phyloP scores from a whole-genome alignment of 1,140 invertebrate genomes.

The Pseudachorutes palmiensis region DNA sequence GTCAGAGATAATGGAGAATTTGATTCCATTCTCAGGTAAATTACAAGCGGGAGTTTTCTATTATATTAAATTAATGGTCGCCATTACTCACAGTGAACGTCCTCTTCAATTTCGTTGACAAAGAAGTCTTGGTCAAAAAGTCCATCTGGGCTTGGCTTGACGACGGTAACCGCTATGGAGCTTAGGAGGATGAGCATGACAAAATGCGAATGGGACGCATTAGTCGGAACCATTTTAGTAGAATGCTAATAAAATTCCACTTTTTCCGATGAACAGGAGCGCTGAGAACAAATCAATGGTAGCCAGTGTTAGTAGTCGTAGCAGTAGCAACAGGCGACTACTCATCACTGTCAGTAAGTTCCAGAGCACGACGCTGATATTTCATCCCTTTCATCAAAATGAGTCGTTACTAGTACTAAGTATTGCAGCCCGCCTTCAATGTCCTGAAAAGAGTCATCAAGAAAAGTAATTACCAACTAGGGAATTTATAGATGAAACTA shows the following conservation, averaged over 20 bases:
- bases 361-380: background rate
- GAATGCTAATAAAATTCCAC: background rate
- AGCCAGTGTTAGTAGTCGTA: too few relatives aligned
- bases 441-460: too few relatives aligned
- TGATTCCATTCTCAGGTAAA: constrained; percentile 8
- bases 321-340: constrained; percentile 27
- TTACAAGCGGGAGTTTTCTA: background rate
- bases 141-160: background rate
- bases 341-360: constrained; percentile 24
- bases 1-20: background rate
- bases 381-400: too few relatives aligned
- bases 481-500: too few relatives aligned
- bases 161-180: background rate
- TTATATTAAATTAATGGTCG: constrained; percentile 22
- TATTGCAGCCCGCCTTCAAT: too few relatives aligned
- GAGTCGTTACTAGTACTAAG: too few relatives aligned
- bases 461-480: too few relatives aligned
- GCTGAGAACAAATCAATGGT: background rate
- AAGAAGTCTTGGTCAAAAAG: constrained; percentile 19
- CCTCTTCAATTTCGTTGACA: constrained; percentile 34
- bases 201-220: background rate
- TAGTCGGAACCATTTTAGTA: background rate
- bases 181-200: background rate
- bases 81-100: constrained; percentile 33
- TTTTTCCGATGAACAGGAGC: background rate